Conservation (phyloP, 2,113 vertebrate species). For the Himantopus leucocephalus region DNA sequence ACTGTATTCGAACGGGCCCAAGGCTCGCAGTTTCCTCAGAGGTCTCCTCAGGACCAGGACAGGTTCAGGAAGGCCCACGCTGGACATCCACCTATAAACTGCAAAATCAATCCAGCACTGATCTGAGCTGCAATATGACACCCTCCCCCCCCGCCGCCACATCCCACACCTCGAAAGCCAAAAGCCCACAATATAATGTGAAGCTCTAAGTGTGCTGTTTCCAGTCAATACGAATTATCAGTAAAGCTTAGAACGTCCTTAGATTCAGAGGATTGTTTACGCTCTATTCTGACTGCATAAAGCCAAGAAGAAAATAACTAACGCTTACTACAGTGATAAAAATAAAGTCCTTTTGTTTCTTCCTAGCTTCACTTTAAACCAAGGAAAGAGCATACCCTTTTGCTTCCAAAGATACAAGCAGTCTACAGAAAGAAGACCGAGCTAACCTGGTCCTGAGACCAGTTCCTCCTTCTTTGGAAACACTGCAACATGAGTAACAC, state of each 20-base stretch:
- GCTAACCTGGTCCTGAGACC: not conserved
- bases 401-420: not conserved
- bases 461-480: not conserved
- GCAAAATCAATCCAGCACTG: not conserved
- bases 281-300: not conserved
- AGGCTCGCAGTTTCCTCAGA: not conserved
- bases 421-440: not conserved
- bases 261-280: not conserved
- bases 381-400: not conserved
- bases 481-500: not conserved
- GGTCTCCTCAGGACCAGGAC: not conserved
- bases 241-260: not conserved
- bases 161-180: not conserved
- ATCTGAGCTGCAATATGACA: not conserved
- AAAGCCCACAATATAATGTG: not conserved
- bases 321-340: not conserved
- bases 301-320: not conserved
- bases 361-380: not conserved
- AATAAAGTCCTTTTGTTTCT: not conserved
- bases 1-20: not conserved
- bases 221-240: not conserved
- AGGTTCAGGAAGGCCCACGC: not conserved
- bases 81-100: not conserved
- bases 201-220: not conserved
- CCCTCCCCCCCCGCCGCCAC: fast-evolving